These are phyloP conservation scores for Pseudorhombus dupliciocellatus DNA, from an alignment of 2,113 vertebrate species.

Conservation along the genomic window DNA sequence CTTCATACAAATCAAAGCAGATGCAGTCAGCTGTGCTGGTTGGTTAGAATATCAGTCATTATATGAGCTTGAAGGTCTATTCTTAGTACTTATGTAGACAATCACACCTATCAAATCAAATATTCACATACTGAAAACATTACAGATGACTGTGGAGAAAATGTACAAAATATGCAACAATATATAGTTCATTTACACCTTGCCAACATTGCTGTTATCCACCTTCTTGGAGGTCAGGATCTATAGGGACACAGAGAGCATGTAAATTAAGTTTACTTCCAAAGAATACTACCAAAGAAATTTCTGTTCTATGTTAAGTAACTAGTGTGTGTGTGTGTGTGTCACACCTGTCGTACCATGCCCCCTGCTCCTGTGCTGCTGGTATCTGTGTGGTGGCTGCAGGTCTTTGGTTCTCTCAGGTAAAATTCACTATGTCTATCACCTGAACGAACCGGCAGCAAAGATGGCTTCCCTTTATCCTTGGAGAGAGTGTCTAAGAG, in stretches of 20 bases:
- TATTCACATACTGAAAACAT: background rate
- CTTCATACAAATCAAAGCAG: background rate
- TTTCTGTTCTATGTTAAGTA: background rate
- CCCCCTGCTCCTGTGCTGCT: slow-evolving; percentile 11
- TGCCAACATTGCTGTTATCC: slow-evolving; percentile 43
- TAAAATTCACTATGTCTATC: slow-evolving; percentile 54
- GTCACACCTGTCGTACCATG: slow-evolving; percentile 54
- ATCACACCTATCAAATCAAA: background rate
- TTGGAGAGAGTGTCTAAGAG: slow-evolving; percentile 68
- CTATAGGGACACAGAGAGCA: slow-evolving; percentile 8
- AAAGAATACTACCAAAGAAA: background rate
- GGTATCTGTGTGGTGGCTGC: slow-evolving; percentile 9
- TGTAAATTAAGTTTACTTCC: background rate
- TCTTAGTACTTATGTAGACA: background rate
- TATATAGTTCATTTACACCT: too few species aligned
- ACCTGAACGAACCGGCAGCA: slow-evolving; percentile 74
- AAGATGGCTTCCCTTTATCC: slow-evolving; percentile 78
- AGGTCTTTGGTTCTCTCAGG: slow-evolving; percentile 49
- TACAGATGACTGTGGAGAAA: background rate
- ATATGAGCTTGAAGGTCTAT: background rate
- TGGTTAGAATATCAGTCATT: too few species aligned
- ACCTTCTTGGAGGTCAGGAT: slow-evolving; percentile 15
- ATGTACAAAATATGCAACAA: too few species aligned
- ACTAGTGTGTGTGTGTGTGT: slow-evolving; percentile 2
- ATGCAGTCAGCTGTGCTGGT: too few species aligned